Evolutionary conservation across 2,113 vertebrate species (phyloP), one percentile per base, ranked within the genome.

Genomic region (Microcebus lehilahytsara): DNA sequence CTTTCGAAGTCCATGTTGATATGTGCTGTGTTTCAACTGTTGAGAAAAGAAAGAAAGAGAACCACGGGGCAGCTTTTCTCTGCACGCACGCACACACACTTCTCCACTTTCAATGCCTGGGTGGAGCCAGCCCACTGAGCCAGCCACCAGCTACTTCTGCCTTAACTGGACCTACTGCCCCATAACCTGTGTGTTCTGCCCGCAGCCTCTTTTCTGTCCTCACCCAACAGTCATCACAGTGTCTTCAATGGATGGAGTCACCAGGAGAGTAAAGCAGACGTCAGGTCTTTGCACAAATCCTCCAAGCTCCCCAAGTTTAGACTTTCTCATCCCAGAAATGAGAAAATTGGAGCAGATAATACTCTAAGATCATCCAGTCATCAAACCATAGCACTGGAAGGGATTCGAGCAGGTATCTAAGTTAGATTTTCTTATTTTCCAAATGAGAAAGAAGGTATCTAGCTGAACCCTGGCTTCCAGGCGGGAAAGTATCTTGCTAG

Each of bases 1-100:
- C 98, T 91, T 94, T 95, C 93, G 12, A 64, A 87, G 58, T 58
- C 64, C 13, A 1, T 2, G 34, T 77, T 79, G 71, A 32, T 27
- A 19, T 0, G 9, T 13, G n/a, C 42, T 53, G 49, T 32, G 27
- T 56, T 72, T 89, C 46, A 12, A 37, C 17, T 62, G 46, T 14
- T 40, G 27, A 9, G 10, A 11, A 64, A 46, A 13, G n/a, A 4
- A 32, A 51, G 17, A 34, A 9, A n/a, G 58, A n/a, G 49, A 51
- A 0, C 13, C 60, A 34, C 22, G 2, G 72, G 66, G 77, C 56
- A 77, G 69, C 34, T 75, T 27, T 67, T 42, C 58, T 20, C 40
- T 8, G 71, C 51, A 30, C 34, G 51, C 13, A n/a, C 19, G 20
- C 37, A 56, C 13, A n/a, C 23, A 42, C 49, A 34, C 37, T 56